Base-by-base conservation (phyloP, 2,888 invertebrate species). In the Ophonus ardosiacus region DNA sequence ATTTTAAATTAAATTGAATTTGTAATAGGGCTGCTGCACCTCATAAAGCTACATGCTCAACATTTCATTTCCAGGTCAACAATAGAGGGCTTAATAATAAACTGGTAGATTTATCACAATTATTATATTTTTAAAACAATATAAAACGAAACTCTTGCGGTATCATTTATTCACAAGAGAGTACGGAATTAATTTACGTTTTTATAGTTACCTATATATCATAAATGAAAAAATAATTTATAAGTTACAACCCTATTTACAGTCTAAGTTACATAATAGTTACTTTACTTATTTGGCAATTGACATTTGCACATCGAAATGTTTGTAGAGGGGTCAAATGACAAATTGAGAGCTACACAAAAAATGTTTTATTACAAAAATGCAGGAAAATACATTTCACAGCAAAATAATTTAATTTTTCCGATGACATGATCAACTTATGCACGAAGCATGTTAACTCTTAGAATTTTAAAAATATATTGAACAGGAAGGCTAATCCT, bases 281-380 rank as follows among this genome's bases (percentile, higher is more conserved):
- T 83, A 38, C 31, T 57, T 82, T 74, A 74, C 43, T 83, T 83
- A 83, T 78, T 84, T 84, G 84, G 84, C 84, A 84, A 84, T 78
- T 84, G 84, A 84, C 84, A 84, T 81, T 78, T 84, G 84, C 84
- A 78, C 84, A 84, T 78, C n/a, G 56, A 59, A 82, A 82, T 61
- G 40, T 80, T 43, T 57, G 63, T 84, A 84, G 51, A 84, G 65
- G 65, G 61, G 84, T 59, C 80, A 82, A 82, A 57, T 82, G 40
- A 84, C 61, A 78, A 84, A 40, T 10, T 40, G 17, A 84, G 43
- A 63, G 21, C 84, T 84, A 84, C 84, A 84, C 83, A 84, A 84
- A 84, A 81, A 81, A 84, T 40, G 21, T 61, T 84, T 78, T 43
- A 78, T 76, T 84, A 78, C 56, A 84, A 78, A 78, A 84, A 84